Base-by-base conservation (phyloP, 64 coral and sea anemone genomes). In the Pachyseris speciosa region DNA sequence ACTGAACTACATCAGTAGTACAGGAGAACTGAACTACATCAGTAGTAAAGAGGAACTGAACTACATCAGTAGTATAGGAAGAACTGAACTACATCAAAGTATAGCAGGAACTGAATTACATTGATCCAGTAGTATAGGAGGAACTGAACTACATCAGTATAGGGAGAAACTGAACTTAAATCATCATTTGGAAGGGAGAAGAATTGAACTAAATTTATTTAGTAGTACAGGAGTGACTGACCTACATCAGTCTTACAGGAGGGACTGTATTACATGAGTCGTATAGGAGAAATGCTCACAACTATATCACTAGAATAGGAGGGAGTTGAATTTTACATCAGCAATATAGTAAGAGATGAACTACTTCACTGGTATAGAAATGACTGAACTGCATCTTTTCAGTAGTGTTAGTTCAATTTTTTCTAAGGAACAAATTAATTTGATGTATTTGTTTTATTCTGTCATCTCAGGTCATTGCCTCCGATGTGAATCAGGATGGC, bases 401-500 rank as follows among this genome's bases (percentile, higher is more conserved):
- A n/a, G n/a, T n/a, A n/a, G n/a, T n/a, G n/a, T n/a, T n/a, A n/a
- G n/a, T n/a, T n/a, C n/a, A n/a, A n/a, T n/a, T n/a, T n/a, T n/a
- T n/a, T n/a, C n/a, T n/a, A n/a, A n/a, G n/a, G n/a, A n/a, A n/a
- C 17, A 0, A 9, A 32, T 67, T 2, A 13, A 32, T 67, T 0
- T 67, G n/a, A n/a, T n/a, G n/a, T n/a, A n/a, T n/a, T n/a, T n/a
- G n/a, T n/a, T n/a, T n/a, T n/a, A n/a, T n/a, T 0, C 0, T 42
- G 7, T 17, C 19, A 41, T 43, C 15, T 57, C 26, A 93, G 74
- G 86, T 94, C 45, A 65, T 64, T 59, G 76, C 73, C 25, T 87
- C 75, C 37, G 92, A 94, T 89, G 65, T 78, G 9, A 94, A 94
- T 84, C 74, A 84, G 48, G 92, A 94, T 76, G 92, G 92, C 28